Conservation (phyloP, 2,797 vertebrate genomes). For the Hyperoplus lanceolatus region DNA sequence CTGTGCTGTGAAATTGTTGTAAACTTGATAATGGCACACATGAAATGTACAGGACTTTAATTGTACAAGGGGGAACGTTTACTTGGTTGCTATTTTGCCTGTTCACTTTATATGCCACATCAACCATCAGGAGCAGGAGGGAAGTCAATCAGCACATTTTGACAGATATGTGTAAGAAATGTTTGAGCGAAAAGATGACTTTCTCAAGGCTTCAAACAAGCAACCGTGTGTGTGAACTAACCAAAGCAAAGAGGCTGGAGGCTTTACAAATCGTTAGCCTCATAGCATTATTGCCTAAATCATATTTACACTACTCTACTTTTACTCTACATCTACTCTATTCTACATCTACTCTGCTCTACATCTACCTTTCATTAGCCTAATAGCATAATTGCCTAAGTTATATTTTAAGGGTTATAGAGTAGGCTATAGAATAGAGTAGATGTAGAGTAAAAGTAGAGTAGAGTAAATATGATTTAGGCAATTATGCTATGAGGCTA, state of each 20-base stretch:
- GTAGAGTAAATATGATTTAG: too few relatives aligned
- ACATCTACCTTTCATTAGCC: too few relatives aligned
- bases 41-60: constrained; percentile 53
- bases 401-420: too few relatives aligned
- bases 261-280: too few relatives aligned
- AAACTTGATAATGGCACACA: constrained; percentile 74
- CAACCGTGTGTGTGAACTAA: constrained; percentile 22
- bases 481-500: too few relatives aligned
- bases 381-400: too few relatives aligned
- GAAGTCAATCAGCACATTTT: constrained; percentile 56
- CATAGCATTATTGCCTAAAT: too few relatives aligned
- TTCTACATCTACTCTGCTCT: too few relatives aligned
- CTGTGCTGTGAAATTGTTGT: constrained; percentile 85
- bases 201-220: constrained; percentile 20
- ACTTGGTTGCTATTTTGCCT: constrained; percentile 23
- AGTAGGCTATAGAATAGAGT: too few relatives aligned
- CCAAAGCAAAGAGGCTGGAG: not conserved
- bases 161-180: constrained; percentile 35
- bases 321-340: too few relatives aligned
- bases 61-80: constrained; percentile 44
- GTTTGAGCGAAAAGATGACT: constrained; percentile 1
- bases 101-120: constrained; percentile 37
- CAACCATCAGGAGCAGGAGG: constrained; percentile 34
- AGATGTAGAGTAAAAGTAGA: too few relatives aligned
- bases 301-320: too few relatives aligned